These are phyloP conservation scores for Drosophila crucigera DNA, from an alignment of 2,888 invertebrate genomes.

Conservation along the genomic window DNA sequence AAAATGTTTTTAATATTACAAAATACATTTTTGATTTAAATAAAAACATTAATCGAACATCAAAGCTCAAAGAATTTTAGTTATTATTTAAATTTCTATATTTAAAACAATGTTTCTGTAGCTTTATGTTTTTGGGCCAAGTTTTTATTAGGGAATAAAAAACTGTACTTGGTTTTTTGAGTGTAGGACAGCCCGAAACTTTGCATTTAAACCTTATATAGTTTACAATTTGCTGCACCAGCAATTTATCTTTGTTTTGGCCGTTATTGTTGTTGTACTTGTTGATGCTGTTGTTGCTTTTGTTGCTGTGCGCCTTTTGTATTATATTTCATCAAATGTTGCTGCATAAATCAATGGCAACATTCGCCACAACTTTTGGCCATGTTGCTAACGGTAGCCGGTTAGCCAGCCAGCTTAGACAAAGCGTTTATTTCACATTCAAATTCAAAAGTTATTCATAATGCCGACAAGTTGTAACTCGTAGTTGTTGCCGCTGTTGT, in stretches of 20 bases:
- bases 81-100: neutral
- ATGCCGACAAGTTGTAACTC: constrained; percentile 68
- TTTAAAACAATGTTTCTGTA: neutral
- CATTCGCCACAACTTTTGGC: constrained; percentile 57
- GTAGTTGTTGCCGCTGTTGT: constrained; percentile 19
- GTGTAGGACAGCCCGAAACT: constrained; percentile 39
- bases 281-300: constrained; percentile 36
- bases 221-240: constrained; percentile 72
- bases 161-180: neutral
- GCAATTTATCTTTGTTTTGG: constrained; percentile 74
- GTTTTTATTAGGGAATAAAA: too few species aligned
- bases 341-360: constrained; percentile 75
- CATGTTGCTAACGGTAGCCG: constrained; percentile 74
- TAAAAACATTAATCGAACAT: neutral
- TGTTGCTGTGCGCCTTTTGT: constrained; percentile 67
- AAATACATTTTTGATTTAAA: neutral
- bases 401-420: constrained; percentile 59
- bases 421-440: constrained; percentile 81
- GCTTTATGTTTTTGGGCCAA: neutral
- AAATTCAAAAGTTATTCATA: constrained; percentile 79
- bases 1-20: neutral
- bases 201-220: constrained; percentile 75
- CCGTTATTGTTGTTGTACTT: constrained; percentile 29
- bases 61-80: neutral
- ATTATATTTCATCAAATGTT: constrained; percentile 80